phyloP scores from a whole-genome alignment of 2,888 invertebrate species.

The Microplitis deprimator region DNA sequence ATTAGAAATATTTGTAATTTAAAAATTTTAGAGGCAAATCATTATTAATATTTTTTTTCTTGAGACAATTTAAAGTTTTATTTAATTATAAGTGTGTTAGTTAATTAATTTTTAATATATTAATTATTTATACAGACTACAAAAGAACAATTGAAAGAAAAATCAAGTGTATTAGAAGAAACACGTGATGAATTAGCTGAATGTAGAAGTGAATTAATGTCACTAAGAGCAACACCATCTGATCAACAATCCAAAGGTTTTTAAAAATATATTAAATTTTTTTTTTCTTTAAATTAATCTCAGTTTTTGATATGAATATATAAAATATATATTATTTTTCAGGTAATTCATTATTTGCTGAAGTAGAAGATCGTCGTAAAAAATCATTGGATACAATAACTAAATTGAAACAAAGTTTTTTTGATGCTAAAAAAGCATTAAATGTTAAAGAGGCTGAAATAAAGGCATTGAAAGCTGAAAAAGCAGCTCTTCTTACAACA shows the following conservation, averaged over 20 bases:
- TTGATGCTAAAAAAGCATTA: constrained; percentile 54
- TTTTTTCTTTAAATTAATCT: background rate
- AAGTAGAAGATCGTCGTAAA: constrained; percentile 63
- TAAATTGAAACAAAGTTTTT: constrained; percentile 52
- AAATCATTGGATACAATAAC: constrained; percentile 56
- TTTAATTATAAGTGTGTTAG: too few relatives aligned
- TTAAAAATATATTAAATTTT: constrained; percentile 1
- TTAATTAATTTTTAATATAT: background rate
- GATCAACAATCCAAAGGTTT: constrained; percentile 56
- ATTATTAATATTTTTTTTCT: too few relatives aligned
- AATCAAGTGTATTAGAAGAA: constrained; percentile 53
- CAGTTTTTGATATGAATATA: too few relatives aligned
- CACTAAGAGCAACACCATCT: constrained; percentile 51
- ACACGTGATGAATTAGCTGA: constrained; percentile 54
- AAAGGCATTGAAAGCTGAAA: constrained; percentile 54
- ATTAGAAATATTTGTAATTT: too few relatives aligned
- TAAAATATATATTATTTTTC: background rate
- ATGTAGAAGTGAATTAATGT: constrained; percentile 54
- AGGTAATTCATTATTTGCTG: constrained; percentile 67
- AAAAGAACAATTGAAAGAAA: constrained; percentile 51
- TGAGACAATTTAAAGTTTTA: too few relatives aligned
- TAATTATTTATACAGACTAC: constrained; percentile 36
- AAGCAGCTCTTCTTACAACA: constrained; percentile 50
- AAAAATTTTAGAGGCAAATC: too few relatives aligned
- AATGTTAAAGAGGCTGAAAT: constrained; percentile 57